Evolutionary conservation across 1,140 invertebrate genomes (phyloP), one percentile per base, ranked within the genome.

Genomic region (Scaptodrosophila lebanonensis): DNA sequence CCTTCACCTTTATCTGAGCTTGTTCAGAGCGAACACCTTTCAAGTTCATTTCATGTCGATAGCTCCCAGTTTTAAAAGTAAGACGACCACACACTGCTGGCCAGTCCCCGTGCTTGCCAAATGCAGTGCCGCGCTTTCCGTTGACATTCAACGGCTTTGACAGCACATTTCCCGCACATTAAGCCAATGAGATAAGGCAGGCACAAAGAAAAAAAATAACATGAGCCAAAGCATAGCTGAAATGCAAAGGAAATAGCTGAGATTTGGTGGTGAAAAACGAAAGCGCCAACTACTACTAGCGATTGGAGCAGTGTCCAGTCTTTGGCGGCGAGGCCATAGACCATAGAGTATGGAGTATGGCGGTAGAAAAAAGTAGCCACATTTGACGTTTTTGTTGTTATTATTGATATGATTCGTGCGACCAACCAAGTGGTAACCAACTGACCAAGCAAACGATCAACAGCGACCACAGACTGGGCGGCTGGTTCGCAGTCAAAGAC

Each of bases 111-210:
- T 54, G 40, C 35, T 27, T 40, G 27, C 32, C n/a, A n/a, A 36
- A 18, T 15, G 32, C 30, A 36, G 20, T 27, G 22, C 7, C 44
- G 36, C 8, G 42, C 20, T 51, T 51, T 66, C 44, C 54, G 40
- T 59, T 53, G 48, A 47, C 58, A 57, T 35, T 59, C 52, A 47
- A 36, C 33, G 58, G 59, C 35, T 40, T 56, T 63, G 56, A 54
- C 68, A 58, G 49, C 66, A 48, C 53, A 64, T 73, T 73, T 73
- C 35, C 64, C 49, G 69, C 68, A 70, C 68, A 66, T 71, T 71
- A 52, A 56, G 43, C 39, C 64, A 51, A 58, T 45, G 48, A 39
- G 40, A 29, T 17, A 33, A 20, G 25, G 30, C 35, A 42, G 35
- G 39, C 20, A 35, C 38, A 49, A 12, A 15, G 32, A n/a, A 49